phyloP scores from a whole-genome alignment of 53 echinoderm and acorn worm genomes.

The Echinometra lucunter region DNA sequence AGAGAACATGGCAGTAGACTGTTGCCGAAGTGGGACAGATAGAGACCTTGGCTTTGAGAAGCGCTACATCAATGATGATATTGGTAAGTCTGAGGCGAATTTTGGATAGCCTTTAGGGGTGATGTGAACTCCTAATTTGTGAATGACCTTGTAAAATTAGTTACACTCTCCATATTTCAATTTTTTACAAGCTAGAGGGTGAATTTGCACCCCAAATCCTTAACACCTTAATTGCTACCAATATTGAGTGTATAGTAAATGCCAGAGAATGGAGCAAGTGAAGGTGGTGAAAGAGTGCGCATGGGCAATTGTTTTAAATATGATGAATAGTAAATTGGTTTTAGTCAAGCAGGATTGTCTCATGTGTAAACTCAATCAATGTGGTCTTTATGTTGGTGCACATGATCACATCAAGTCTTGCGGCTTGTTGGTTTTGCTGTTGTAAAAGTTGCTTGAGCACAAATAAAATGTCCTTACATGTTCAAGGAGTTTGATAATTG shows the following conservation, averaged over 20 bases:
- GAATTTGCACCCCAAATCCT: conserved; percentile 17
- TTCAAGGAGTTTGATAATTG: conserved; percentile 16
- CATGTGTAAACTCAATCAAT: conserved; percentile 16
- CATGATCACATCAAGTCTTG: conserved; percentile 17
- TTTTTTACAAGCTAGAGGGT: conserved; percentile 17
- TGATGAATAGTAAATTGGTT: conserved; percentile 10
- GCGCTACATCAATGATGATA: conserved; percentile 49
- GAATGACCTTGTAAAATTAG: conserved; percentile 16
- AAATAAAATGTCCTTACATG: conserved; percentile 16
- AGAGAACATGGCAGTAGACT: conserved; percentile 49
- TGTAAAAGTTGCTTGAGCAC: conserved; percentile 17
- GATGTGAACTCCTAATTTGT: conserved; percentile 35
- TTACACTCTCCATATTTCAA: conserved; percentile 16
- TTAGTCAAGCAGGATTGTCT: conserved; percentile 17
- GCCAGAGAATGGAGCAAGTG: conserved; percentile 18
- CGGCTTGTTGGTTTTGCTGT: conserved; percentile 17
- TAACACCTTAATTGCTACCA: conserved; percentile 17
- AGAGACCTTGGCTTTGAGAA: conserved; percentile 46
- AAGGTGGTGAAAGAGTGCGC: conserved; percentile 18
- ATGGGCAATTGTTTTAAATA: conserved; percentile 16
- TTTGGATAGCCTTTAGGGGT: conserved; percentile 34
- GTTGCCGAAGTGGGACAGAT: conserved; percentile 43
- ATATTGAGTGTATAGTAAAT: conserved; percentile 16
- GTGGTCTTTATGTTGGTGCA: conserved; percentile 11
- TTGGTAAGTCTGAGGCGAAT: conserved; percentile 51